Conservation (phyloP, 1,140 invertebrate genomes). For the Mylabris phalerata region DNA sequence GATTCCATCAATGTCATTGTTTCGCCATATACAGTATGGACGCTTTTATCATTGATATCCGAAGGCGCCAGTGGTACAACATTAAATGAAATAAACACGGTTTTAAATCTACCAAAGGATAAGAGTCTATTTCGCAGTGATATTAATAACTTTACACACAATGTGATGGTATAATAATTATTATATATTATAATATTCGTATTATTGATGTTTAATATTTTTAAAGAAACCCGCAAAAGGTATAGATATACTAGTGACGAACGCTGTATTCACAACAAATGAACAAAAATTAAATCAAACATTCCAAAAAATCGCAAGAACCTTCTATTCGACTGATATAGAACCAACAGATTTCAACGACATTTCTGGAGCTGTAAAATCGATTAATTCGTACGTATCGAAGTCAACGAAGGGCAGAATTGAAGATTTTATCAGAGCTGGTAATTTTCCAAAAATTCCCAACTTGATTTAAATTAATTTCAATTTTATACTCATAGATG, state of each 20-base stretch:
- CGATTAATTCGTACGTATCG: too few species aligned
- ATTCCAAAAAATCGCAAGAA: constrained; percentile 18
- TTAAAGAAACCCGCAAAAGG: constrained; percentile 22
- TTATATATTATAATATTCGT: not conserved
- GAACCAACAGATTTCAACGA: too few species aligned
- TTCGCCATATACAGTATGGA: constrained; percentile 49
- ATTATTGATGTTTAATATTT: not conserved
- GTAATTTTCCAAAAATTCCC: too few species aligned
- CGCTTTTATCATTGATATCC: constrained; percentile 43
- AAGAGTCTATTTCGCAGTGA: constrained; percentile 32
- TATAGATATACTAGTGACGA: constrained; percentile 32
- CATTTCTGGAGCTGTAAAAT: too few species aligned
- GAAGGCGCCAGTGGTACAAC: constrained; percentile 45
- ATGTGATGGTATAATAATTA: constrained; percentile 35
- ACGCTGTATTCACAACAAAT: constrained; percentile 33
- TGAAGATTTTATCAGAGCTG: too few species aligned
- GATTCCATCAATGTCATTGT: constrained; percentile 34
- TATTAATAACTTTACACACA: constrained; percentile 38
- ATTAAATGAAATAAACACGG: constrained; percentile 37
- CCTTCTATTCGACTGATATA: too few species aligned
- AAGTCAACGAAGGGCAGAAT: too few species aligned
- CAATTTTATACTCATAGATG: constrained; percentile 32
- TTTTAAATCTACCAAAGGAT: constrained; percentile 36
- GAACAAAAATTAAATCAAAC: constrained; percentile 28
- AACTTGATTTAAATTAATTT: constrained; percentile 41